Base-by-base conservation (phyloP, 1,140 invertebrate genomes). In the Nasonia longicornis region DNA sequence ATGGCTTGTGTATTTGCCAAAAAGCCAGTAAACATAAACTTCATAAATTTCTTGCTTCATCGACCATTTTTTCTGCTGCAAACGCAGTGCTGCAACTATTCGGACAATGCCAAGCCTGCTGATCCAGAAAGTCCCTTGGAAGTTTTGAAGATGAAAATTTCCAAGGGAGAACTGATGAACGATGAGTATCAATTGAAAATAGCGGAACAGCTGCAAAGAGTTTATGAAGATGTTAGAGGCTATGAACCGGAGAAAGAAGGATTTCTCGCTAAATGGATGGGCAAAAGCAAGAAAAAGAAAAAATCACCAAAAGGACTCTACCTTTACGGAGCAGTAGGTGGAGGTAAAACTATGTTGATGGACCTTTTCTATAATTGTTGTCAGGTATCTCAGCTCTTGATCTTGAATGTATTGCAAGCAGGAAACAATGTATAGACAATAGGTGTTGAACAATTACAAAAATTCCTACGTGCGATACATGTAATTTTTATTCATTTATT, bases 331-430 rank as follows among this genome's bases (percentile, higher is more conserved):
- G 94, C 96, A 87, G 96, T 97, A 85, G 97, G 97, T 70, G 96
- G 97, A 87, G 97, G 97, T 79, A 98, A 99, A 93, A 99, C 98
- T 14, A 99, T 99, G 95, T 91, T 99, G 35, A 99, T 99, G 98
- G 98, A 99, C 91, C 89, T 99, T 84, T 99, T 99, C 91, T 98
- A 96, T 92, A 93, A 97, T 87, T 94, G 94, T 85, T 95, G 94
- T 88, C 88, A 92, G 87, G 93, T 95, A 92, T 87, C 80, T 84
- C 66, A 82, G 72, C 73, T 85, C 76, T 81, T 26, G 83, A 45
- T 67, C 77, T 80, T 64, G 7, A 71, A 63, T 85, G 80, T 85
- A 86, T 84, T 84, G 84, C 77, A 84, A 74, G 83, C 84, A 84
- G 81, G 75, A 79, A 77, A 78, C 4, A 77, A 52, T 22, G 26